Evolutionary conservation across 2,888 invertebrate genomes (phyloP), one percentile per base, ranked within the genome.

Genomic region (Cylindroiulus punctatus): DNA sequence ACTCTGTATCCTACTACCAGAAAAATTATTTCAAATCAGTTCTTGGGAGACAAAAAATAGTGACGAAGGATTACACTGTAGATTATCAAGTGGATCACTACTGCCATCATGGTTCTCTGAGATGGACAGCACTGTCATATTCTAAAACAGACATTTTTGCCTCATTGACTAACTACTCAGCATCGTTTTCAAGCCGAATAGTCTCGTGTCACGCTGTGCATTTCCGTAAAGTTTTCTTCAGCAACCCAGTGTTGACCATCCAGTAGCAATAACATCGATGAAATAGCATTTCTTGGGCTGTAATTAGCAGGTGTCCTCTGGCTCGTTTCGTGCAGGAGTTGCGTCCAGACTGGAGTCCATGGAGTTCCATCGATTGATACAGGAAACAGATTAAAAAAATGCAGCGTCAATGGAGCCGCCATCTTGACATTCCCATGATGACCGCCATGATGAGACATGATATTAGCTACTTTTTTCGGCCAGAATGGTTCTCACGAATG

Each of bases 401-500:
- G 2, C 12, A 12, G 26, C 26, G 65, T 65, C 65, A 65, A 65
- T 65, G 65, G 65, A 26, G 65, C 65, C 65, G 65, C 26, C 65
- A 65, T 65, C 65, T 65, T 65, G 65, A 26, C 65, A 26, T 65
- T 65, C 57, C 17, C 52, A 52, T 14, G 44, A 14, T 44, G 10
- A 14, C 44, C 44, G 14, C 0, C 19, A 17, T 47, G 47, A 47
- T 57, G 57, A 57, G n/a, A n/a, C n/a, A 65, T 10, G n/a, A 65
- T 65, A 65, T 65, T 19, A 65, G 65, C 26, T 10, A 8, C n/a
- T 65, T 65, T 65, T 65, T 65, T 44, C 44, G 12, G 0, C 10
- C n/a, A 65, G n/a, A 22, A 26, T 65, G 26, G 65, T 65, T 65
- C 65, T 65, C 65, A 65, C 65, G 65, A 65, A 65, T 26, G n/a